Percentiles rank a stretch among this genome's conserved stretches.
These are phyloP conservation scores for Danio jaintianensis DNA, from an alignment of 2,797 vertebrate genomes.

Conservation along the genomic window DNA sequence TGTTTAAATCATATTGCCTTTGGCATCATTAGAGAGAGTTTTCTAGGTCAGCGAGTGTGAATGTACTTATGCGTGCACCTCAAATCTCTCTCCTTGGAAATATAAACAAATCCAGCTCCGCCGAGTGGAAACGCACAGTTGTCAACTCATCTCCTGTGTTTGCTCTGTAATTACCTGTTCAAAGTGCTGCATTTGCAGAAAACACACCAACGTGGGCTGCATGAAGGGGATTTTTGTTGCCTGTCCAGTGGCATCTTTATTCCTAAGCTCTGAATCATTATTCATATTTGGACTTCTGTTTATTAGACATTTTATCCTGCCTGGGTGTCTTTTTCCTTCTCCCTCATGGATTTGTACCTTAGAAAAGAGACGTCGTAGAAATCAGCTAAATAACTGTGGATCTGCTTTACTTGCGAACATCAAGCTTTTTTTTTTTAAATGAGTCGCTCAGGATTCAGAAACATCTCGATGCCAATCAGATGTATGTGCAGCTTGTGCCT, in stretches of 20 bases:
- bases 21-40: conserved; percentile 48
- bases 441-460: background rate
- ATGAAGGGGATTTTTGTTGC: conserved; percentile 26
- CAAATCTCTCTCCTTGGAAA: conserved; percentile 55
- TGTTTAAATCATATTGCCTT: conserved; percentile 41
- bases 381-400: background rate
- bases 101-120: conserved; percentile 73
- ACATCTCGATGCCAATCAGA: background rate
- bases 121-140: conserved; percentile 69
- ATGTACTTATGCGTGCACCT: conserved; percentile 31
- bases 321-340: background rate
- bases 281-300: background rate
- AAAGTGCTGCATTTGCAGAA: conserved; percentile 63
- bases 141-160: conserved; percentile 68
- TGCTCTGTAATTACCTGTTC: conserved; percentile 71
- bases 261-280: conserved; percentile 4
- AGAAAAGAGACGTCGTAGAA: background rate
- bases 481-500: background rate
- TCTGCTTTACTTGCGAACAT: background rate
- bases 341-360: background rate
- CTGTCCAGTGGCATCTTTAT: conserved; percentile 17
- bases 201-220: conserved; percentile 6
- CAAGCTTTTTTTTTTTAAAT: background rate
- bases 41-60: conserved; percentile 49
- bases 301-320: conserved; percentile 5